These are phyloP conservation scores for Globodera rostochiensis DNA, from an alignment of 1,140 invertebrate species.

Conservation along the genomic window DNA sequence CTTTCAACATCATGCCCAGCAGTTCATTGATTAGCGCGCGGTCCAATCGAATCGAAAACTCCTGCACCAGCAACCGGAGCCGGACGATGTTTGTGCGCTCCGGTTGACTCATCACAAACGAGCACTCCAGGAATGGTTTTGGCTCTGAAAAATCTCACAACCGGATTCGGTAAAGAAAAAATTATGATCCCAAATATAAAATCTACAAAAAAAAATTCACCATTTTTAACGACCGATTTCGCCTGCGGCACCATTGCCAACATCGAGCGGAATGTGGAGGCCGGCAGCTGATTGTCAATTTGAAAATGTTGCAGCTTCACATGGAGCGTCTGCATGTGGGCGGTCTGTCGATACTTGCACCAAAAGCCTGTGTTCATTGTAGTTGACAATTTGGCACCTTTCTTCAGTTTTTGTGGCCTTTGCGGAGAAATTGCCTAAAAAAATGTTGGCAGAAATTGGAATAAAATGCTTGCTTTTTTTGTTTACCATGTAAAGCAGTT, in stretches of 20 bases:
- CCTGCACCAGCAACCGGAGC: constrained; percentile 84
- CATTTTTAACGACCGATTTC: constrained; percentile 80
- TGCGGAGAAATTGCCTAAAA: constrained; percentile 71
- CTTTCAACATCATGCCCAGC: constrained; percentile 16
- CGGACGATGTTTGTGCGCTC: constrained; percentile 86
- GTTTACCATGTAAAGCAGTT: constrained; percentile 82
- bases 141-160: no score
- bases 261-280: constrained; percentile 89
- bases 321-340: constrained; percentile 79
- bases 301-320: constrained; percentile 65
- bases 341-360: constrained; percentile 80
- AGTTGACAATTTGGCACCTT: neutral
- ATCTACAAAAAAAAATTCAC: constrained; percentile 66
- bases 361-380: constrained; percentile 73
- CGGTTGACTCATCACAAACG: constrained; percentile 80
- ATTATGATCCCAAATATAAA: no score
- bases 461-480: neutral
- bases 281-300: constrained; percentile 70
- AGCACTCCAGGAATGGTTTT: constrained; percentile 91
- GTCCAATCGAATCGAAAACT: constrained; percentile 93
- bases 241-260: constrained; percentile 88
- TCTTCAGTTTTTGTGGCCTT: constrained; percentile 77
- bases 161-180: no score
- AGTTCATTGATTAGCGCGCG: constrained; percentile 81
- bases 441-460: neutral